Percentiles rank a stretch among this genome's conserved stretches.
Evolutionary conservation across 2,888 invertebrate species (phyloP).

Genomic region (Noctua comes): DNA sequence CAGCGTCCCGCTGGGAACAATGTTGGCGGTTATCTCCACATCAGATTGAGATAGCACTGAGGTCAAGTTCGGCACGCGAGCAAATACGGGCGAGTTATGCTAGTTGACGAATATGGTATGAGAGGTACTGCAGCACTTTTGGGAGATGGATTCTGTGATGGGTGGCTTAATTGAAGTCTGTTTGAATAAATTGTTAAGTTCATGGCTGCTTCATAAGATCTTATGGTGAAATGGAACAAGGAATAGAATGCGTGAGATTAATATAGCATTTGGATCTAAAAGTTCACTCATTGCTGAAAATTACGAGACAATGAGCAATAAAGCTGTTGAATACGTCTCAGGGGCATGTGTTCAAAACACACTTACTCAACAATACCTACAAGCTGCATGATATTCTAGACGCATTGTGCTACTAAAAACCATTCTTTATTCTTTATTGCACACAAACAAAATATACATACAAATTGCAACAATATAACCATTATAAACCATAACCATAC

Average conservation of each 20-base stretch:
- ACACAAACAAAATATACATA: too few species aligned
- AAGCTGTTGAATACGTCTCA: neutral
- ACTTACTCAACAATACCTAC: neutral
- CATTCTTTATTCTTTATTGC: too few species aligned
- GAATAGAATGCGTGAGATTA: neutral
- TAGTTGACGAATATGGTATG: slow-evolving; percentile 78
- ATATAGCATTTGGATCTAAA: neutral
- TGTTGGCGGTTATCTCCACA: slow-evolving; percentile 86
- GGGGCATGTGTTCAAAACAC: neutral
- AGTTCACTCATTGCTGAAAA: neutral
- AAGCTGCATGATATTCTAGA: neutral
- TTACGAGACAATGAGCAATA: neutral
- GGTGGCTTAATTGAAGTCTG: slow-evolving; percentile 47
- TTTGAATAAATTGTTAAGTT: slow-evolving; percentile 45
- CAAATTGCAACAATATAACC: too few species aligned
- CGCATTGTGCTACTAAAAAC: neutral
- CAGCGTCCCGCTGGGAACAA: slow-evolving; percentile 84
- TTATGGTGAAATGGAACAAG: slow-evolving; percentile 4
- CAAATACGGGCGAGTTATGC: slow-evolving; percentile 77
- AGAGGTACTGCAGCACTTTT: slow-evolving; percentile 65
- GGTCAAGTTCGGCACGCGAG: slow-evolving; percentile 87
- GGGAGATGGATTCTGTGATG: slow-evolving; percentile 59
- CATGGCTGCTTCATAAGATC: slow-evolving; percentile 22
- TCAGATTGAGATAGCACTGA: slow-evolving; percentile 86
- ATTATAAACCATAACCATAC: too few species aligned